Percentiles rank a stretch among this genome's conserved stretches.
Evolutionary conservation across 2,888 invertebrate genomes (phyloP).

Genomic region (Pterostichus niger): DNA sequence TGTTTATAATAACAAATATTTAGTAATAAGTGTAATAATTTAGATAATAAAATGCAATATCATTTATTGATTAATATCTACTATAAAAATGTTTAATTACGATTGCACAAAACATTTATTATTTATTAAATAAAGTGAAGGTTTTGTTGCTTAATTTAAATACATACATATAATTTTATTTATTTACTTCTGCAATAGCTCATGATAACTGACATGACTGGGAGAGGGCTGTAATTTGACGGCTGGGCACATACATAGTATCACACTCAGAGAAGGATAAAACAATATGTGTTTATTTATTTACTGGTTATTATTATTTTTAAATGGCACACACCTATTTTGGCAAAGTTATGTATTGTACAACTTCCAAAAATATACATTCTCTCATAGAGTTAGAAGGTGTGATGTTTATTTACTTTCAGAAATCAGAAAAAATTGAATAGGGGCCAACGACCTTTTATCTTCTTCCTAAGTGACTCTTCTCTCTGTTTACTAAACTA

Average conservation of each 20-base stretch:
- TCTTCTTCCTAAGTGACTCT: not conserved
- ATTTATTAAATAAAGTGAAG: not conserved
- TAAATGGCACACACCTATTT: not conserved
- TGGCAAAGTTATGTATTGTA: not conserved
- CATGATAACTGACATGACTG: no score
- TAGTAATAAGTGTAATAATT: no score
- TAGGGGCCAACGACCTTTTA: conserved; percentile 15
- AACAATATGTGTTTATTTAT: not conserved
- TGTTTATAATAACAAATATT: no score
- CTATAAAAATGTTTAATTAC: not conserved
- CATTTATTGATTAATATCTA: no score
- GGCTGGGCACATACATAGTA: no score
- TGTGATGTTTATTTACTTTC: conserved; percentile 9
- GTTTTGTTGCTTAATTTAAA: not conserved
- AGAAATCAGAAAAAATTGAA: conserved; percentile 8
- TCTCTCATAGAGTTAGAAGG: not conserved
- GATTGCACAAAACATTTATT: no score
- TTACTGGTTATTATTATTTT: not conserved
- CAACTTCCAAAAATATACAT: not conserved
- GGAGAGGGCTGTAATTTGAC: no score
- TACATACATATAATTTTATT: no score
- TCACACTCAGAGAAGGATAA: no score
- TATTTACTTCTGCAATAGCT: not conserved
- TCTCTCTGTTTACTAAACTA: not conserved
- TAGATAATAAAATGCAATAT: no score